A percentile compares a stretch with the other conserved stretches of the same genome.
phyloP scores from a whole-genome alignment of 2,888 invertebrate species.

The Leptothorax acervorum region DNA sequence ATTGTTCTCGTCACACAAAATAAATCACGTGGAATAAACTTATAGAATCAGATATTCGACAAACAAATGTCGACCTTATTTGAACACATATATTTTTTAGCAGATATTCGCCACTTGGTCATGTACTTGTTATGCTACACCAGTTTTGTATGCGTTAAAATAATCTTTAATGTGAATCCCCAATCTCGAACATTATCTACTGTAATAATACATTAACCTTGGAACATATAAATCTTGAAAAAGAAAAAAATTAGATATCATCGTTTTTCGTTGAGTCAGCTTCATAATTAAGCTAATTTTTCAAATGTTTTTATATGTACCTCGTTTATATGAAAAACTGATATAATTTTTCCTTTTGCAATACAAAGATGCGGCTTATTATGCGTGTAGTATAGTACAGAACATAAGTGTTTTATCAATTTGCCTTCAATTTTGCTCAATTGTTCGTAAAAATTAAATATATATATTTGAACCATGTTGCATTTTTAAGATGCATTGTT shows the following conservation, averaged over 20 bases:
- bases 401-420: too few species aligned
- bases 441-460: neutral
- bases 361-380: neutral
- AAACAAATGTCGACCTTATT: neutral
- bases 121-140: neutral
- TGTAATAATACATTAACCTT: neutral
- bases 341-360: neutral
- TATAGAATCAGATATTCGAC: conserved; percentile 9
- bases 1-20: conserved; percentile 1
- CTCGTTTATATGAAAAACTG: neutral
- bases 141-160: neutral
- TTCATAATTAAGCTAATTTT: neutral
- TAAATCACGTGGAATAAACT: conserved; percentile 18
- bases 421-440: neutral
- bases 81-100: conserved; percentile 3
- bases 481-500: neutral
- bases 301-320: neutral
- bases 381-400: neutral
- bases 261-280: neutral
- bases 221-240: neutral
- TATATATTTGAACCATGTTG: neutral
- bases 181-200: neutral
- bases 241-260: neutral
- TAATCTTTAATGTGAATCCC: neutral
- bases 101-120: neutral